A percentile compares a stretch with the other conserved stretches of the same genome.
These are phyloP conservation scores for Mus pahari DNA, from an alignment of 2,113 vertebrate species.

Conservation along the genomic window DNA sequence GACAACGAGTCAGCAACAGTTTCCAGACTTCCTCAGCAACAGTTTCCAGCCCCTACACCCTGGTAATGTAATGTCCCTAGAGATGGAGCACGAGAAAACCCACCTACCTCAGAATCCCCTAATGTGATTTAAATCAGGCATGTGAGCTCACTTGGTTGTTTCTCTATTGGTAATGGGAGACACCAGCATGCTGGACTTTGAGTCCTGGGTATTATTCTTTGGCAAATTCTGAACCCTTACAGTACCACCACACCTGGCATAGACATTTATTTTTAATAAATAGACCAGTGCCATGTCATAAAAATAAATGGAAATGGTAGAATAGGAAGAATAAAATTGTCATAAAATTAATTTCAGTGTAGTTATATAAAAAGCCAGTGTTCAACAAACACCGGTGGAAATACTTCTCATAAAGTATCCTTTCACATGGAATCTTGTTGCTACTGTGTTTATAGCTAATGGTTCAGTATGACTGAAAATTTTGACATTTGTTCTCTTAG, in stretches of 20 bases:
- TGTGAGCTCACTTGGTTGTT: no score
- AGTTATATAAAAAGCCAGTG: conserved; percentile 65
- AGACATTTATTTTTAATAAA: conserved; percentile 82
- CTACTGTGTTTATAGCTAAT: neutral
- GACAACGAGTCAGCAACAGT: no score
- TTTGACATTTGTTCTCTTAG: neutral
- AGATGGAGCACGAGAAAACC: no score
- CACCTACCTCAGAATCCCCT: no score
- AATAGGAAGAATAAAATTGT: conserved; percentile 68
- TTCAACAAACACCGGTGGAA: neutral
- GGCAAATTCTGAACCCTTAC: no score
- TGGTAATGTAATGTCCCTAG: no score
- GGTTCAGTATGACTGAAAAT: neutral
- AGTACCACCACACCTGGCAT: neutral
- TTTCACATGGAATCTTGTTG: neutral
- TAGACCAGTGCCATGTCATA: conserved; percentile 55
- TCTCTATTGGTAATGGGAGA: no score
- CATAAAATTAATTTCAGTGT: conserved; percentile 69
- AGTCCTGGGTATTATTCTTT: no score
- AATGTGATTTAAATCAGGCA: no score
- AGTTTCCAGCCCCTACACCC: no score
- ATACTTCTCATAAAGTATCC: neutral
- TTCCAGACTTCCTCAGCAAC: no score
- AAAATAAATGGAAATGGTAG: conserved; percentile 17
- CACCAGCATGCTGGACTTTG: no score